Evolutionary conservation across 2,113 vertebrate species (phyloP).

Genomic region (Phyllostomus hastatus): DNA sequence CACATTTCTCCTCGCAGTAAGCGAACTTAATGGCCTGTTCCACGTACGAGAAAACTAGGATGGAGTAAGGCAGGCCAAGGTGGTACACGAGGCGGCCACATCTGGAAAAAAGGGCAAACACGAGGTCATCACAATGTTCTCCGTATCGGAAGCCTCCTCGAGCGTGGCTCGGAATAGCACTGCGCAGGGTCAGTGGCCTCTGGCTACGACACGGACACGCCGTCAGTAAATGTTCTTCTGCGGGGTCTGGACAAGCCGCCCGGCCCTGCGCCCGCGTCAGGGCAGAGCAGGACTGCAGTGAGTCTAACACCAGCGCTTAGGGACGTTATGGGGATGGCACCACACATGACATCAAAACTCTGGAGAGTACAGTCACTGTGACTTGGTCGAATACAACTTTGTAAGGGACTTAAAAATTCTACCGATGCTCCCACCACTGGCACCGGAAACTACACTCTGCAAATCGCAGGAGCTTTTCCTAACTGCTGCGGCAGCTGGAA

Average conservation of each 20-base stretch:
- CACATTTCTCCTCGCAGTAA: conserved; percentile 90
- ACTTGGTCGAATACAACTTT: conserved; percentile 25
- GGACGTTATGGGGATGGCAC: background rate
- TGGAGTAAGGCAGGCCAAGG: conserved; percentile 89
- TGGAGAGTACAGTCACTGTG: background rate
- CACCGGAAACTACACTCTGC: background rate
- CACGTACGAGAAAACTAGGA: conserved; percentile 86
- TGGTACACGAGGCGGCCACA: conserved; percentile 92
- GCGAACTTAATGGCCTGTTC: conserved; percentile 88
- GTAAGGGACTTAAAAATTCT: background rate
- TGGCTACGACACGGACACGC: background rate
- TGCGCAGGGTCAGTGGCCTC: background rate
- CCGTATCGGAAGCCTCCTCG: background rate
- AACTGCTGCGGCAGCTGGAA: background rate
- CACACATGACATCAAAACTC: background rate
- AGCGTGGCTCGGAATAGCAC: background rate
- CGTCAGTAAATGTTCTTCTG: background rate
- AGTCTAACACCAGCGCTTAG: background rate
- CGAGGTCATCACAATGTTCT: background rate
- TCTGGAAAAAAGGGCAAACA: conserved; percentile 76
- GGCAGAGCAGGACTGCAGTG: background rate
- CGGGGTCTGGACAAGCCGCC: background rate
- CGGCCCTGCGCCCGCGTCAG: background rate
- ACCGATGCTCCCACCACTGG: background rate
- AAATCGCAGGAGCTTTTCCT: background rate